Conservation (phyloP, 2,888 invertebrate species). For the Dichetophora obliterata region DNA sequence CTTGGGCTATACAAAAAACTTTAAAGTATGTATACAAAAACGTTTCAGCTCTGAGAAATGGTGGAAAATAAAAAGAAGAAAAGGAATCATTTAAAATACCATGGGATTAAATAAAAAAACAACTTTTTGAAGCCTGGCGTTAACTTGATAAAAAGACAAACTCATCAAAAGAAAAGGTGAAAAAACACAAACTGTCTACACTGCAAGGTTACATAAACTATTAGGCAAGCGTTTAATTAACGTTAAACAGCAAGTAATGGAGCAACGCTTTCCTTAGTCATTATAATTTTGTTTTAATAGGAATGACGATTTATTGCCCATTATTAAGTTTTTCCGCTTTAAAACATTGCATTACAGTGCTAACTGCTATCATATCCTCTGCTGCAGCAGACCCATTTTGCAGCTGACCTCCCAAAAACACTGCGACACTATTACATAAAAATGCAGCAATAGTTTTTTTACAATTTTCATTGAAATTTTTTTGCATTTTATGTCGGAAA, state of each 20-base stretch:
- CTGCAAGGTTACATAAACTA: constrained; percentile 49
- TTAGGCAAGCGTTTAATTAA: neutral
- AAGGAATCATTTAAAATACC: too few relatives aligned
- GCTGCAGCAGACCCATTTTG: neutral
- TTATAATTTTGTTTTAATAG: too few relatives aligned
- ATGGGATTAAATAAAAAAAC: too few relatives aligned
- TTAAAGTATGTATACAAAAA: too few relatives aligned
- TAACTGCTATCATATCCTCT: neutral
- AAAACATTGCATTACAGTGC: too few relatives aligned
- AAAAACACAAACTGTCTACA: neutral
- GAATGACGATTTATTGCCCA: too few relatives aligned
- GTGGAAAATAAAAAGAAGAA: too few relatives aligned
- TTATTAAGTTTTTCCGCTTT: too few relatives aligned
- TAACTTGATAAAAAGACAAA: neutral
- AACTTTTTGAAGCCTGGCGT: neutral
- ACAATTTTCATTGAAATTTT: constrained; percentile 30
- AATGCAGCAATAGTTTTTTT: neutral
- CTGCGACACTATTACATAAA: constrained; percentile 50
- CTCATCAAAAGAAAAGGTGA: neutral
- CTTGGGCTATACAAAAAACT: too few relatives aligned
- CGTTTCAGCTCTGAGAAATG: too few relatives aligned
- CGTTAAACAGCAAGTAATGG: too few relatives aligned
- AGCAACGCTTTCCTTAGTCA: too few relatives aligned
- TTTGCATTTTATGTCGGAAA: constrained; percentile 23
- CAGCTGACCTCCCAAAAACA: neutral